Evolutionary conservation across 2,888 invertebrate genomes (phyloP), one percentile per base, ranked within the genome.

Genomic region (Trissolcus japonicus): DNA sequence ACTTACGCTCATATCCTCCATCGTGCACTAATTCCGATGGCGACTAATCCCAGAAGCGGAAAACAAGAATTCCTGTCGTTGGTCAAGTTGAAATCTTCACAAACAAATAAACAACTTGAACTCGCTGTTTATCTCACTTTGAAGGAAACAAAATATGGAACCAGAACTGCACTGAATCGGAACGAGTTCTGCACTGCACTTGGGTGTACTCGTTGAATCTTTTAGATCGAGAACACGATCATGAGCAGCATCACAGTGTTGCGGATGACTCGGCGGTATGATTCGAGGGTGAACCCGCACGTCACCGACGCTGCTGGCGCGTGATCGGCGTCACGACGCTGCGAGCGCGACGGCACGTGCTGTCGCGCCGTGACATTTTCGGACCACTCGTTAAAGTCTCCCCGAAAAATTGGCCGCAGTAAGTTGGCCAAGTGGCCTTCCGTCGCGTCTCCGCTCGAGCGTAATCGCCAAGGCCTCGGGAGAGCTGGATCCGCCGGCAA

Each of bases 1-100:
- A 88, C 88, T 88, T 79, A 88, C 88, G 80, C 86, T 86, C 78
- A 86, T 84, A 82, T 88, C 87, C 79, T 85, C 87, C 87, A 88
- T 88, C 77, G 81, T 86, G 86, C 59, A 81, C 79, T 21, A 60
- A 83, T 83, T 79, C 82, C 81, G 73, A 59, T 65, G 78, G 75
- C 65, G 62, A 59, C 79, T 78, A 80, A 80, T 81, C 78, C 77
- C 13, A 62, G 51, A 2, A 51, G 13, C 4, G 13, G 13, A 62
- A 41, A 41, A 9, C 11, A 14, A 46, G 4, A 46, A n/a, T 11
- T 25, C 13, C 54, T 14, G 7, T 3, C 25, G n/a, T 40, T 11
- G 43, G 46, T 16, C 35, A 9, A 11, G 35, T n/a, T 3, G n/a
- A 14, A 14, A 16, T 46, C 46, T n/a, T 6, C 46, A 46, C 46